These are phyloP conservation scores for Achatina immaculata DNA, from an alignment of 1,140 invertebrate genomes.

Conservation along the genomic window DNA sequence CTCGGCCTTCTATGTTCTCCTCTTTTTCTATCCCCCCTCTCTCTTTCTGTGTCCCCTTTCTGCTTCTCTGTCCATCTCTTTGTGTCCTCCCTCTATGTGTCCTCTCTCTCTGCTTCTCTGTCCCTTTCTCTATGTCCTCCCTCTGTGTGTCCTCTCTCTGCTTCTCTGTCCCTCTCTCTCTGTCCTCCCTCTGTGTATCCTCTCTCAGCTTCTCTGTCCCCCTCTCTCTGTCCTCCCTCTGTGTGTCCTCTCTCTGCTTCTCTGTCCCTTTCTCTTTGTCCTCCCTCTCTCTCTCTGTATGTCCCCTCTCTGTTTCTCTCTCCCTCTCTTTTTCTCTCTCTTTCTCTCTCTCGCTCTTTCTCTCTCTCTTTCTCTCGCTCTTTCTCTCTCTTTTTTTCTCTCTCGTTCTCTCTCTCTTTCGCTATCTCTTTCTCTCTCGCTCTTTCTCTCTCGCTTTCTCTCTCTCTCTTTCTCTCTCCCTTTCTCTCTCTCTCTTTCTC, in stretches of 20 bases:
- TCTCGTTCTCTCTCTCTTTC: too few species aligned
- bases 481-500: too few species aligned
- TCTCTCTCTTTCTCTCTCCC: too few species aligned
- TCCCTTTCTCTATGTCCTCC: background rate
- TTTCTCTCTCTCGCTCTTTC: too few species aligned
- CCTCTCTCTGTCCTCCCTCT: background rate
- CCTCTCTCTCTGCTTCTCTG: background rate
- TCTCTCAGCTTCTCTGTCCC: background rate
- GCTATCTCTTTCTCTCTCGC: too few species aligned
- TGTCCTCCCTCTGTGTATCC: background rate
- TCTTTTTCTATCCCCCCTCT: too few species aligned
- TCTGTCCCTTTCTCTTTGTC: background rate
- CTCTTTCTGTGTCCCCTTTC: background rate
- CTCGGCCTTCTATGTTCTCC: too few species aligned
- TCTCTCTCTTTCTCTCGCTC: too few species aligned
- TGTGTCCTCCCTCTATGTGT: background rate
- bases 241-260: too few species aligned
- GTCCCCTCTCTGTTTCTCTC: background rate
- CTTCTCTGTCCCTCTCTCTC: background rate
- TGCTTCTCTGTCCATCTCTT: background rate
- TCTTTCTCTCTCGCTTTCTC: background rate
- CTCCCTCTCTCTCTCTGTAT: background rate
- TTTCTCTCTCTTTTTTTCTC: too few species aligned
- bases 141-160: background rate
- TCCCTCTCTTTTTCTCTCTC: too few species aligned